A percentile compares a stretch with the other conserved stretches of the same genome.
Evolutionary conservation across 2,113 vertebrate species (phyloP).

Genomic region (Castor canadensis): DNA sequence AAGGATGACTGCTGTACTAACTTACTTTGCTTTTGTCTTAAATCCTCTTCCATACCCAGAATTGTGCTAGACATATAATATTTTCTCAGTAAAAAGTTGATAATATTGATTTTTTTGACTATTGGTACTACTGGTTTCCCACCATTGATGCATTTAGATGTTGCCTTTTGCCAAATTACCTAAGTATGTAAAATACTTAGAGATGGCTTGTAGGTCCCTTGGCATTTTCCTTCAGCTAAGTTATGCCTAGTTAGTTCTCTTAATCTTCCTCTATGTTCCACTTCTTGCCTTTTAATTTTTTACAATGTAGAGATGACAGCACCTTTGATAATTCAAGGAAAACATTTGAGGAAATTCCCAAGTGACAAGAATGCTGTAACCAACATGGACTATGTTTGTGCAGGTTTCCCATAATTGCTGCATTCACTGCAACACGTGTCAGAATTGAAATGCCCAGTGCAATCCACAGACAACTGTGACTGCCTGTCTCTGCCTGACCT

Average conservation of each 20-base stretch:
- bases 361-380: slow-evolving; percentile 24
- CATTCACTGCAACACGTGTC: neutral
- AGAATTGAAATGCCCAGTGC: slow-evolving; percentile 15
- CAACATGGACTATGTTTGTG: slow-evolving; percentile 47
- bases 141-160: slow-evolving; percentile 6
- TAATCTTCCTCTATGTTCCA: slow-evolving; percentile 76
- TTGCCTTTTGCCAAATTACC: slow-evolving; percentile 47
- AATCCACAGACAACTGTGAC: neutral
- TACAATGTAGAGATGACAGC: slow-evolving; percentile 65
- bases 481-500: slow-evolving; percentile 59
- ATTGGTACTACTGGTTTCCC: slow-evolving; percentile 3
- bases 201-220: slow-evolving; percentile 65
- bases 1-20: neutral
- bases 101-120: slow-evolving; percentile 27
- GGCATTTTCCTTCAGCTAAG: slow-evolving; percentile 64
- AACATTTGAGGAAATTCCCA: slow-evolving; percentile 53
- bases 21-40: neutral
- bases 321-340: slow-evolving; percentile 66
- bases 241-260: slow-evolving; percentile 76
- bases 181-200: slow-evolving; percentile 55
- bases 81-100: slow-evolving; percentile 2
- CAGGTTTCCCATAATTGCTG: slow-evolving; percentile 44
- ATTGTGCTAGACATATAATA: neutral
- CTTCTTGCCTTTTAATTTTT: slow-evolving; percentile 75
- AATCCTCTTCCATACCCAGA: neutral